phyloP scores from a whole-genome alignment of 2,888 invertebrate species.

The Andrena fulva region DNA sequence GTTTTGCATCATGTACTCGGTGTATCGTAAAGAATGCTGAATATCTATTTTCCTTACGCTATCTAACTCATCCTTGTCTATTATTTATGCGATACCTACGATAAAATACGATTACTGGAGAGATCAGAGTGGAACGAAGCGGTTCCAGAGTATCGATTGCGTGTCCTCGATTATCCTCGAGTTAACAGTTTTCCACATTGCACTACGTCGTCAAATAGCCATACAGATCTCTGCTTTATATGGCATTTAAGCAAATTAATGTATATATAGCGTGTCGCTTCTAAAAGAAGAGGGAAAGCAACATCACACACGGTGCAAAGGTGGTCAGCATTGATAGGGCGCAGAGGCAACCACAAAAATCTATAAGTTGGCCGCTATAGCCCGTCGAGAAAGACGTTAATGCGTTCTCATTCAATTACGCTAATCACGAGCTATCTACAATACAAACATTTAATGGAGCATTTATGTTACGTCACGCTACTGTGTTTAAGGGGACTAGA shows the following conservation, averaged over 20 bases:
- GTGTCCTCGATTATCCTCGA: not conserved
- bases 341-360: not conserved
- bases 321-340: not conserved
- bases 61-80: not conserved
- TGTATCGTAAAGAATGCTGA: not conserved
- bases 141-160: not conserved
- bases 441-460: constrained; percentile 7
- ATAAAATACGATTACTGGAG: not conserved
- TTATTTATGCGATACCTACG: not conserved
- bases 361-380: not conserved
- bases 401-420: constrained; percentile 16
- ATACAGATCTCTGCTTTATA: not conserved
- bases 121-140: not conserved
- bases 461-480: constrained; percentile 1
- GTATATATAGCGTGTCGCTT: not conserved
- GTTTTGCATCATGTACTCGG: not conserved
- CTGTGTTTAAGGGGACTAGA: no score
- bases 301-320: no score
- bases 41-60: not conserved
- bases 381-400: not conserved
- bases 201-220: no score
- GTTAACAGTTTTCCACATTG: not conserved
- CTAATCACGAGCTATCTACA: not conserved
- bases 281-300: no score
- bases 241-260: not conserved